Conservation (phyloP, 2,113 vertebrate genomes). For the Vidua chalybeata region DNA sequence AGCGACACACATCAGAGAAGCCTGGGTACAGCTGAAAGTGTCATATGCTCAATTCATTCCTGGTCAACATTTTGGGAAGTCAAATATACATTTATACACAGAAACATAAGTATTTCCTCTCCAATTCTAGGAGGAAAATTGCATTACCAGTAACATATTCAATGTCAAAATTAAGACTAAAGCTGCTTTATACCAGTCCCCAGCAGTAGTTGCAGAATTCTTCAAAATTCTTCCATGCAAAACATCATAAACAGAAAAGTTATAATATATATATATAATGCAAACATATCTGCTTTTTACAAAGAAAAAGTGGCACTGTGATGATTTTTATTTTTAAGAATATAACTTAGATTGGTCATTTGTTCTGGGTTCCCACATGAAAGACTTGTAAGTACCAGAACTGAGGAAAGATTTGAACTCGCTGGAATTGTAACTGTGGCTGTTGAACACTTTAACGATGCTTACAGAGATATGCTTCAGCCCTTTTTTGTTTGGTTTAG, state of each 20-base stretch:
- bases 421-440: slow-evolving; percentile 75
- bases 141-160: slow-evolving; percentile 76
- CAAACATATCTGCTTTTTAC: slow-evolving; percentile 77
- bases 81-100: slow-evolving; percentile 84
- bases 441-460: slow-evolving; percentile 65
- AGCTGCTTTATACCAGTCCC: slow-evolving; percentile 71
- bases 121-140: slow-evolving; percentile 78
- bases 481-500: slow-evolving; percentile 75
- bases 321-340: slow-evolving; percentile 44
- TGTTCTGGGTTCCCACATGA: slow-evolving; percentile 48
- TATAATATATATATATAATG: slow-evolving; percentile 71
- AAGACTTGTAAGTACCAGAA: slow-evolving; percentile 70
- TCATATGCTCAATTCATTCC: slow-evolving; percentile 81
- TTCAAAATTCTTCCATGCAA: slow-evolving; percentile 84
- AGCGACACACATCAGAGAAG: slow-evolving; percentile 69
- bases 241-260: slow-evolving; percentile 82
- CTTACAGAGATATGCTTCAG: slow-evolving; percentile 76
- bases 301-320: slow-evolving; percentile 69
- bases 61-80: slow-evolving; percentile 82
- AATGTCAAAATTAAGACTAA: slow-evolving; percentile 75
- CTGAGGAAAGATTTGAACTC: slow-evolving; percentile 66
- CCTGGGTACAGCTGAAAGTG: slow-evolving; percentile 81
- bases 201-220: slow-evolving; percentile 78
- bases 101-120: slow-evolving; percentile 70
- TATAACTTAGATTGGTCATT: slow-evolving; percentile 34